Base-by-base conservation (phyloP, 2,888 invertebrate species). In the Acleris laterana region DNA sequence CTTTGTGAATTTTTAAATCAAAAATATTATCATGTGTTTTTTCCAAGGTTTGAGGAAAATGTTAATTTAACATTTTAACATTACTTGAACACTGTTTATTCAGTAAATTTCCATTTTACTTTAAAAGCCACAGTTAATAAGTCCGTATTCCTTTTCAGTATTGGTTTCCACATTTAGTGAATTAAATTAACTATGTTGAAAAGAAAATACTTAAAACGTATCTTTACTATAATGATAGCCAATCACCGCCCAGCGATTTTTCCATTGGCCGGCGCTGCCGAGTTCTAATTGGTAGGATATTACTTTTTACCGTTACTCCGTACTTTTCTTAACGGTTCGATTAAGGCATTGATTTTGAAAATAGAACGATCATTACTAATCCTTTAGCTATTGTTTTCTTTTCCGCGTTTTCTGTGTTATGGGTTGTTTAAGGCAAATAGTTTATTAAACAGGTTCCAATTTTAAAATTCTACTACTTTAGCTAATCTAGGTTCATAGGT, bases 271-370 rank as follows among this genome's bases (percentile, higher is more conserved):
- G 22, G 11, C 28, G 28, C 20, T 20, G 44, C 53, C 32, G 48
- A 28, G 28, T 16, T 46, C 53, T 64, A 64, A 64, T 64, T 59
- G 48, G 25, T 20, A 44, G 59, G 59, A 64, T 64, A 64, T 64
- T 55, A 64, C 59, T 44, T 60, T 64, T 55, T 55, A 64, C 53
- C 53, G 49, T 60, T 59, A 48, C 48, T 59, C 52, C 57, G 19
- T 53, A 25, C 38, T 59, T 64, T 53, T 52, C 25, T 53, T 49
- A 59, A 52, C 19, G 13, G 48, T 59, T 49, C 49, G 48, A 64
- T 64, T 64, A 53, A 46, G 20, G 6, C 46, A 49, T 53, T 19
- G 28, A 44, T 64, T 64, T 59, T 49, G 42, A 64, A 60, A 59
- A 49, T 44, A 42, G 51, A 52, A 38, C 48, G 19, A 53, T 53